Evolutionary conservation across 2,797 vertebrate genomes (phyloP).

Genomic region (Lepus oiostolus): DNA sequence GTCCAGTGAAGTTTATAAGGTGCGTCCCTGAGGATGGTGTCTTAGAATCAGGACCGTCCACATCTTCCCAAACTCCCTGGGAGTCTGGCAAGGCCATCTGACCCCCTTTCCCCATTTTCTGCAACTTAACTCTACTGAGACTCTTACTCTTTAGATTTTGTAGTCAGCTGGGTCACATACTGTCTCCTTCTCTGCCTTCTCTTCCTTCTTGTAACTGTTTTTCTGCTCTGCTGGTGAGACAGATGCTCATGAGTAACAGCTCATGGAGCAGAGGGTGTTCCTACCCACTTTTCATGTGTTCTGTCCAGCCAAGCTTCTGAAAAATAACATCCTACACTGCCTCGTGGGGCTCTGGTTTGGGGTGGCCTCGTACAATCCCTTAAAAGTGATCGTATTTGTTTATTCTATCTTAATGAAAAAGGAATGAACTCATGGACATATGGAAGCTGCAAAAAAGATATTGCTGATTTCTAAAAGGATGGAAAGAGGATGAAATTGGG

Average conservation of each 20-base stretch:
- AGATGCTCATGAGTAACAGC: background rate
- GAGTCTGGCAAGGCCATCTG: background rate
- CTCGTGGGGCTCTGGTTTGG: background rate
- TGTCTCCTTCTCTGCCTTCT: background rate
- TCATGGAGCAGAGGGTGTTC: background rate
- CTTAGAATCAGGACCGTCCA: background rate
- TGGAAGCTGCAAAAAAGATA: background rate
- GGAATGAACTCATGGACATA: background rate
- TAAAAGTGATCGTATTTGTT: background rate
- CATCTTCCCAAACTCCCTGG: background rate
- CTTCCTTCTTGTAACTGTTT: background rate
- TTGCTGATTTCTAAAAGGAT: background rate
- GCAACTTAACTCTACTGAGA: background rate
- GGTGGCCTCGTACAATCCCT: background rate
- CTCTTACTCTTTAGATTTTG: background rate
- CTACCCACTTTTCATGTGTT: background rate
- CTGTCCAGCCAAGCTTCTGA: background rate
- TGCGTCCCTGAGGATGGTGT: background rate
- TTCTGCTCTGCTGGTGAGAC: background rate
- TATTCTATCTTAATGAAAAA: background rate
- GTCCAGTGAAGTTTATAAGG: background rate
- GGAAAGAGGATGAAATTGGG: background rate
- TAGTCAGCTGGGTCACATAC: background rate
- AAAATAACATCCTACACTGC: background rate
- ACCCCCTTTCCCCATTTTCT: background rate